Evolutionary conservation across 2,797 vertebrate species (phyloP).

Genomic region (Pseudocheirus occidentalis): DNA sequence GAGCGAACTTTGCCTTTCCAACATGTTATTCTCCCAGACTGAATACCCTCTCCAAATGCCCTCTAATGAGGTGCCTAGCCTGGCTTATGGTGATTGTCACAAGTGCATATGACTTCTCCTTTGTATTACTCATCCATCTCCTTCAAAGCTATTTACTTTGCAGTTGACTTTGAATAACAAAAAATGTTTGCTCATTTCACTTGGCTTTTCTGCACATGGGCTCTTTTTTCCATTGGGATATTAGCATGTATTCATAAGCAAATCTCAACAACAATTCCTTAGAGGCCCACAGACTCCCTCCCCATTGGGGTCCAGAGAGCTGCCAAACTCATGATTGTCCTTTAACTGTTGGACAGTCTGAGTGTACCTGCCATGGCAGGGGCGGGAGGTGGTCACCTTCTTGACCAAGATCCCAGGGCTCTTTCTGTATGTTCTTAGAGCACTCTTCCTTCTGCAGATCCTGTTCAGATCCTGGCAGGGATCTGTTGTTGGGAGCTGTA

Average conservation of each 20-base stretch:
- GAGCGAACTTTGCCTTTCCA: slow-evolving; percentile 19
- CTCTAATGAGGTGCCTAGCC: slow-evolving; percentile 24
- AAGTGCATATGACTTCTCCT: slow-evolving; percentile 15
- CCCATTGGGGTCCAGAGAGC: background rate
- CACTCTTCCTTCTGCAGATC: background rate
- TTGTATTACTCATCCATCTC: slow-evolving; percentile 15
- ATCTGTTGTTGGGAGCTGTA: background rate
- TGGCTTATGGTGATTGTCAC: background rate
- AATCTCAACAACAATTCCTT: background rate
- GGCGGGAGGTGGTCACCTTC: background rate
- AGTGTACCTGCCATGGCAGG: background rate
- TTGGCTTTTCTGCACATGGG: background rate
- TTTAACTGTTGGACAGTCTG: background rate
- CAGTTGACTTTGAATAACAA: background rate
- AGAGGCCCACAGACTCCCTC: background rate
- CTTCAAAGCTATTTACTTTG: slow-evolving; percentile 56
- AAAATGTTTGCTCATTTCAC: slow-evolving; percentile 36
- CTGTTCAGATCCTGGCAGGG: background rate
- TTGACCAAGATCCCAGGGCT: background rate
- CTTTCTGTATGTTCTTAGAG: background rate
- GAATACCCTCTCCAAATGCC: slow-evolving; percentile 15
- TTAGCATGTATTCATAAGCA: background rate
- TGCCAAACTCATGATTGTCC: background rate
- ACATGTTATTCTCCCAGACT: background rate
- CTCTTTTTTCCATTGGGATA: background rate